phyloP scores from a whole-genome alignment of 1,140 invertebrate species.

The Euschistus heros region DNA sequence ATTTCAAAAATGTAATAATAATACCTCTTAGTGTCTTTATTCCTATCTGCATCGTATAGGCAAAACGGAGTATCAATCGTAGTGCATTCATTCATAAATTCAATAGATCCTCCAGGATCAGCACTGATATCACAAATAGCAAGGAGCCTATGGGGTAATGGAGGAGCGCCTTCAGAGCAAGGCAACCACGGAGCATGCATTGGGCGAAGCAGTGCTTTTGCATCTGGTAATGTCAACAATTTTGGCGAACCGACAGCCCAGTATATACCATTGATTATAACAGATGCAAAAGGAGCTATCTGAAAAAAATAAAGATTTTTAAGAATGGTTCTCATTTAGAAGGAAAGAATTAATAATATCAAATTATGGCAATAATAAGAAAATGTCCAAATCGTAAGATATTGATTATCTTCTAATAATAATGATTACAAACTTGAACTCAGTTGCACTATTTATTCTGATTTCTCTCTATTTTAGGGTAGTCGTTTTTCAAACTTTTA shows the following conservation, averaged over 20 bases:
- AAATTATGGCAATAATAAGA: too few species aligned
- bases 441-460: too few species aligned
- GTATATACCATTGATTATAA: slow-evolving; percentile 96
- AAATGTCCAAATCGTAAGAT: too few species aligned
- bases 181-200: slow-evolving; percentile 87
- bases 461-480: too few species aligned
- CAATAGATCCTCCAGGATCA: slow-evolving; percentile 96
- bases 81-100: slow-evolving; percentile 99
- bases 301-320: slow-evolving; percentile 34
- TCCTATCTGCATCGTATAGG: slow-evolving; percentile 95
- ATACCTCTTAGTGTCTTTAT: slow-evolving; percentile 88
- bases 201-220: slow-evolving; percentile 82
- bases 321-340: too few species aligned
- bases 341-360: too few species aligned
- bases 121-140: slow-evolving; percentile 97
- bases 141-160: slow-evolving; percentile 79
- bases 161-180: slow-evolving; percentile 60
- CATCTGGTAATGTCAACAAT: slow-evolving; percentile 92
- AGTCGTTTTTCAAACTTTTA: too few species aligned
- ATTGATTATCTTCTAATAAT: too few species aligned
- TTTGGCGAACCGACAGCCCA: slow-evolving; percentile 96
- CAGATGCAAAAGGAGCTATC: slow-evolving; percentile 94
- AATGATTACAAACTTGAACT: too few species aligned
- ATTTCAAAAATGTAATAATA: too few species aligned
- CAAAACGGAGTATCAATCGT: slow-evolving; percentile 99